Evolutionary conservation across 2,888 invertebrate genomes (phyloP), one percentile per base, ranked within the genome.

Genomic region (Chymomyza fuscimana): DNA sequence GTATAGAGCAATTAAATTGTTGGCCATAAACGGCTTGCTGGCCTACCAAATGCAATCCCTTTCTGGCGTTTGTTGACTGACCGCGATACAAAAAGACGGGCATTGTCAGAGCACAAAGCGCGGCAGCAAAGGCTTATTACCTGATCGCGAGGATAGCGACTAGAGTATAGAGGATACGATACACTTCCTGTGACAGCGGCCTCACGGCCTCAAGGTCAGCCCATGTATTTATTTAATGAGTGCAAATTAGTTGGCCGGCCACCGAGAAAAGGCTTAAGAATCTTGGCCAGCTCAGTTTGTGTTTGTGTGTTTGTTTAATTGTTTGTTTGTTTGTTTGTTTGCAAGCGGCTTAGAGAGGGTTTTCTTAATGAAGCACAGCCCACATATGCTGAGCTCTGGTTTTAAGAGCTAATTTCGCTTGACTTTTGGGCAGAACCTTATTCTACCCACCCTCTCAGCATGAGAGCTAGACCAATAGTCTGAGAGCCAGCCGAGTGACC

Each of bases 21-120:
- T 65, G 79, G 71, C 79, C 73, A 81, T 79, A 82, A 79, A 79
- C 77, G 68, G 77, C 40, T 79, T 69, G 71, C 79, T 69, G 67
- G 79, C 81, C 81, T 78, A 78, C 22, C 81, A 74, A 65, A 78
- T 46, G 12, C 36, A 6, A 10, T 46, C 0, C 10, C 40, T 46
- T 46, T 10, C 12, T 4, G 40, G 0, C 40, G 6, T 46, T 78
- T 78, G 78, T 81, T 67, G 46, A 71, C 78, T 72, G 80, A 73
- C 73, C 79, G 72, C 63, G 29, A 78, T 50, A n/a, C 65, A 25
- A 25, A 63, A 60, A 56, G 16, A 25, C 60, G 63, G 40, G 25
- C 52, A 52, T 63, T 63, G 54, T 63, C 9, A 15, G 60, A 4
- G 60, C 40, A 46, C 40, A 46, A 46, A 65, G 74, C 62, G 61